Conservation (phyloP, 92 coral and sea anemone species). For the Blastomussa wellsi region DNA sequence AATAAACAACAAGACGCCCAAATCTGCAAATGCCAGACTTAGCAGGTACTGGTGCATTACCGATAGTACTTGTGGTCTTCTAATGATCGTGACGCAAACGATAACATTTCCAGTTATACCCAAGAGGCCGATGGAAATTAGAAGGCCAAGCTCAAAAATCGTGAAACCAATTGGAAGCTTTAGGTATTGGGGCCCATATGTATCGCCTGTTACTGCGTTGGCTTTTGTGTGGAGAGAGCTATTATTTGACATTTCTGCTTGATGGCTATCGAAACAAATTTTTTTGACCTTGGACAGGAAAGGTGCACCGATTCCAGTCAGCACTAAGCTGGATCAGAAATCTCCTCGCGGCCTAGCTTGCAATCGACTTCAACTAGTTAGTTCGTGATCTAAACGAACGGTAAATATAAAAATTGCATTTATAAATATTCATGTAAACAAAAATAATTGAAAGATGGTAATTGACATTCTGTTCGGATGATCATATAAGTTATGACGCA, state of each 20-base stretch:
- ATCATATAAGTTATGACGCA: not conserved
- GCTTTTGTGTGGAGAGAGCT: not conserved
- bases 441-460: not conserved
- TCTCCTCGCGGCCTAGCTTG: not conserved
- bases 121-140: not conserved
- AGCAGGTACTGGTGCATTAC: conserved; percentile 25
- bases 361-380: not conserved
- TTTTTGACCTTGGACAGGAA: not conserved
- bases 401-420: not conserved
- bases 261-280: not conserved
- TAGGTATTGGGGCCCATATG: not conserved
- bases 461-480: not conserved
- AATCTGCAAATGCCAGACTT: conserved; percentile 33
- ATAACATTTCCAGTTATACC: conserved; percentile 28
- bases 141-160: conserved; percentile 11
- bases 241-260: conserved; percentile 2
- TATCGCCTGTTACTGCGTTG: not conserved
- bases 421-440: not conserved
- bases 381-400: not conserved
- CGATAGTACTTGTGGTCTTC: conserved; percentile 10
- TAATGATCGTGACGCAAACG: conserved; percentile 7
- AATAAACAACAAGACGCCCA: conserved; percentile 25
- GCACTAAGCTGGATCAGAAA: not conserved
- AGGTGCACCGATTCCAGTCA: not conserved
- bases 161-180: conserved; percentile 7